A percentile compares a stretch with the other conserved stretches of the same genome.
Conservation (phyloP, 2,888 invertebrate species). For the Drosophila seclusa region DNA sequence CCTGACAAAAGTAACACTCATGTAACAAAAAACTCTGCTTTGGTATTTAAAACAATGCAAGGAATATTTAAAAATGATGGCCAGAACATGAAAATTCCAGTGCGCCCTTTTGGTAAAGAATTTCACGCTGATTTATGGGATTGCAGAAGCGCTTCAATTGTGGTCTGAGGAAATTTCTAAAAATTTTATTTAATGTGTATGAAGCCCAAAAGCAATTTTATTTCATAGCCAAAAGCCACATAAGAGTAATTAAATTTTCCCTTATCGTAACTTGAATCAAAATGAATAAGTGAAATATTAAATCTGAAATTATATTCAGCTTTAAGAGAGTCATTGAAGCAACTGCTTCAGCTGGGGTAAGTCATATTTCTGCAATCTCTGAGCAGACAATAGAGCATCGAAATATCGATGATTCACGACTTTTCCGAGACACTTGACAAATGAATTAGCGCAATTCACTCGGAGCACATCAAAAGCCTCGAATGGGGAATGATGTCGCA, state of each 20-base stretch:
- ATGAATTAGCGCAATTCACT: conserved; percentile 76
- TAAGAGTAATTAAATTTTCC: conserved; percentile 1
- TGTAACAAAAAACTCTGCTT: conserved; percentile 38
- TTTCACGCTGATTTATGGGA: conserved; percentile 76
- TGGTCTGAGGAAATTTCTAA: conserved; percentile 8
- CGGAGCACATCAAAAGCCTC: conserved; percentile 35
- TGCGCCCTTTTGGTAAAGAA: conserved; percentile 59
- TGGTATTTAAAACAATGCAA: conserved; percentile 58
- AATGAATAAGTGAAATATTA: conserved; percentile 1
- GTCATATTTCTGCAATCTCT: conserved; percentile 25
- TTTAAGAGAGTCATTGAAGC: conserved; percentile 45
- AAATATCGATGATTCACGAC: conserved; percentile 70
- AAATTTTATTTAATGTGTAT: conserved; percentile 13
- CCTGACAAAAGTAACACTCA: conserved; percentile 62
- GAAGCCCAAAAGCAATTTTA: neutral
- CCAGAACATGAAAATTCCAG: conserved; percentile 56
- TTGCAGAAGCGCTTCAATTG: conserved; percentile 34
- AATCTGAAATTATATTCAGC: conserved; percentile 7
- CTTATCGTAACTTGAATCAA: conserved; percentile 23
- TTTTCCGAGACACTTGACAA: conserved; percentile 71
- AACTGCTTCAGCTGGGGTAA: conserved; percentile 11
- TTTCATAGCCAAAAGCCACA: neutral
- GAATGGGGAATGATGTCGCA: conserved; percentile 52
- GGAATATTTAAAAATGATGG: conserved; percentile 50
- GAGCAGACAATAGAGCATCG: conserved; percentile 42